Conservation (phyloP, 2,113 vertebrate genomes). For the Megalops atlanticus region DNA sequence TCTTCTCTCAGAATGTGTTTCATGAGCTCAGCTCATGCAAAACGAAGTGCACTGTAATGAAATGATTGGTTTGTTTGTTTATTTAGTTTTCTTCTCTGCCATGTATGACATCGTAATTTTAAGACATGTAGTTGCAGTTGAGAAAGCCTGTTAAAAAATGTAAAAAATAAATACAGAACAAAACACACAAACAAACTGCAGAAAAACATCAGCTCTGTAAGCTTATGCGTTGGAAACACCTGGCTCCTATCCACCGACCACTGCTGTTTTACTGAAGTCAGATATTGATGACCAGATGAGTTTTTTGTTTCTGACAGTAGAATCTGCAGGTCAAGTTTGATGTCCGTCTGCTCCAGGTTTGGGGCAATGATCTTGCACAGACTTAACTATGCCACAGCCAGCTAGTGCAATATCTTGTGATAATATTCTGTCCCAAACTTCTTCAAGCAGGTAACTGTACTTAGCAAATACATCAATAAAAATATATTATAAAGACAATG, state of each 20-base stretch:
- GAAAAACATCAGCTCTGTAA: too few species aligned
- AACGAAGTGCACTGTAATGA: background rate
- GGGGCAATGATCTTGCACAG: background rate
- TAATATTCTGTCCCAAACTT: background rate
- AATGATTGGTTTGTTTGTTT: background rate
- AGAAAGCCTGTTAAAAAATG: background rate
- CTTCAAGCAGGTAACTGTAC: background rate
- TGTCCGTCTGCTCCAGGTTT: background rate
- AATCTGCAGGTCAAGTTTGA: background rate
- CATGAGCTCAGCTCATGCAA: conserved; percentile 6
- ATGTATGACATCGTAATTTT: conserved; percentile 15
- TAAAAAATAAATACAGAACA: background rate
- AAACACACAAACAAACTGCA: too few species aligned
- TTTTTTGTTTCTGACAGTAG: background rate
- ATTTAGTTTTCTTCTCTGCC: conserved; percentile 1
- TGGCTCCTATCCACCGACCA: background rate
- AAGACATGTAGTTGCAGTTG: conserved; percentile 16
- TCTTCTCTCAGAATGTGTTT: conserved; percentile 9
- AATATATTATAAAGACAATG: background rate
- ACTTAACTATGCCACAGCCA: conserved; percentile 1
- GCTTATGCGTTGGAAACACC: background rate
- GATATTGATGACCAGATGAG: background rate
- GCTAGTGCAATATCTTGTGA: background rate
- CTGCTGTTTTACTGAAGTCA: background rate
- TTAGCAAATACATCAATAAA: background rate